Evolutionary conservation across 2,797 vertebrate species (phyloP).

Genomic region (Chelonia mydas): DNA sequence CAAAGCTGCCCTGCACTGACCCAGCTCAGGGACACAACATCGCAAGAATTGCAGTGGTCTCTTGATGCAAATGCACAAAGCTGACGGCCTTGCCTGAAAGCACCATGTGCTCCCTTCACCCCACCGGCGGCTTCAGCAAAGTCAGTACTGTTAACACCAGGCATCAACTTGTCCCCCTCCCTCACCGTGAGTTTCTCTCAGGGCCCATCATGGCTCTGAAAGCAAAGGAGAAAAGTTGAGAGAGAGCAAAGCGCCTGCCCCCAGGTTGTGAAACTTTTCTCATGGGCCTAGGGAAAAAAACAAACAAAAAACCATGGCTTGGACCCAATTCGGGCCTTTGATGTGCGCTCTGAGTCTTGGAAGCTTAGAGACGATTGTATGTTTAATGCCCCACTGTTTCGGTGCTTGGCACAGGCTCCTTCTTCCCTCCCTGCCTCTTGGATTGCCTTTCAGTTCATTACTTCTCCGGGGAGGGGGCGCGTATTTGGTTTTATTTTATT

Average conservation of each 20-base stretch:
- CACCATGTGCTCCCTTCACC: not conserved
- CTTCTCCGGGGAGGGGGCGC: not conserved
- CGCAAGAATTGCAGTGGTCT: not conserved
- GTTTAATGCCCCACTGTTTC: slow-evolving; percentile 25
- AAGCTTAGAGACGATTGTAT: slow-evolving; percentile 18
- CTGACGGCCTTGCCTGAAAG: not conserved
- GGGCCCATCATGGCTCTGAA: not conserved
- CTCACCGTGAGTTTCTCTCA: not conserved
- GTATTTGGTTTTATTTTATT: not conserved
- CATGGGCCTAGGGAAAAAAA: not conserved
- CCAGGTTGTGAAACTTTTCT: slow-evolving; percentile 37
- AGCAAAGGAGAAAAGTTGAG: not conserved
- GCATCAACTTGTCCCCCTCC: not conserved
- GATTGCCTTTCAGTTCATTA: slow-evolving; percentile 40
- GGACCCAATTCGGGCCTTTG: slow-evolving; percentile 53
- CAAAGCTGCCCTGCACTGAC: not conserved
- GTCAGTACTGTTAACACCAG: not conserved
- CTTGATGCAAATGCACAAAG: not conserved
- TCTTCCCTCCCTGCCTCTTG: slow-evolving; percentile 25
- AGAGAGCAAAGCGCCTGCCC: not conserved
- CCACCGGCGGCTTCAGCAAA: not conserved
- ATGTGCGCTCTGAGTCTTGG: slow-evolving; percentile 34
- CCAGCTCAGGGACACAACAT: not conserved
- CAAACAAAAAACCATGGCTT: slow-evolving; percentile 7
- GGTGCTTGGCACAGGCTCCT: not conserved